Evolutionary conservation across 2,888 invertebrate species (phyloP).

Genomic region (Sarcophaga rosellei): DNA sequence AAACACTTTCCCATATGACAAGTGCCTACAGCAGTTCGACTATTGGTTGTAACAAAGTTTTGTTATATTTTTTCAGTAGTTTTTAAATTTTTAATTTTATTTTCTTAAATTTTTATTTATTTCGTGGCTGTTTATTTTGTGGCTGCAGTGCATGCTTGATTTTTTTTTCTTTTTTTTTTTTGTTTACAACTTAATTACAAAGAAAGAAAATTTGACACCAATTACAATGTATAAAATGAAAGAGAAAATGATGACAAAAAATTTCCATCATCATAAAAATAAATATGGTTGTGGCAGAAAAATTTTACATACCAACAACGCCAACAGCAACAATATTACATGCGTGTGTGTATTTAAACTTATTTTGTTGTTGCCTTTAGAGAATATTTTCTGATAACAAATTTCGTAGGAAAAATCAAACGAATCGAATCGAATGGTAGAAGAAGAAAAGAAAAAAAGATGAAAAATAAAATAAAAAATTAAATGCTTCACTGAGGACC

Average conservation of each 20-base stretch:
- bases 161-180: neutral
- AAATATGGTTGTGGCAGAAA: conserved; percentile 26
- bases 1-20: neutral
- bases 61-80: neutral
- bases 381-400: conserved; percentile 51
- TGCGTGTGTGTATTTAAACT: neutral
- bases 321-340: neutral
- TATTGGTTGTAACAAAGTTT: neutral
- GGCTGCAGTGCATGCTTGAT: neutral
- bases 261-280: conserved; percentile 29
- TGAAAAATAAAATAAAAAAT: conserved; percentile 20
- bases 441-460: neutral
- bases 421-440: neutral
- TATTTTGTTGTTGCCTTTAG: neutral
- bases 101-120: conserved; percentile 7
- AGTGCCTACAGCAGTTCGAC: neutral
- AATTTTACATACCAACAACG: conserved; percentile 41
- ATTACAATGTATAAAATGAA: conserved; percentile 43
- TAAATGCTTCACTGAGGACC: conserved; percentile 48
- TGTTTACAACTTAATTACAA: conserved; percentile 55
- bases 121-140: conserved; percentile 7
- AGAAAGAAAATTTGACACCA: conserved; percentile 61
- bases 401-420: conserved; percentile 38
- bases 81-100: neutral
- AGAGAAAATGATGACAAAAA: neutral